A percentile compares a stretch with the other conserved stretches of the same genome.
Evolutionary conservation across 2,113 vertebrate species (phyloP).

Genomic region (Morone chrysops): DNA sequence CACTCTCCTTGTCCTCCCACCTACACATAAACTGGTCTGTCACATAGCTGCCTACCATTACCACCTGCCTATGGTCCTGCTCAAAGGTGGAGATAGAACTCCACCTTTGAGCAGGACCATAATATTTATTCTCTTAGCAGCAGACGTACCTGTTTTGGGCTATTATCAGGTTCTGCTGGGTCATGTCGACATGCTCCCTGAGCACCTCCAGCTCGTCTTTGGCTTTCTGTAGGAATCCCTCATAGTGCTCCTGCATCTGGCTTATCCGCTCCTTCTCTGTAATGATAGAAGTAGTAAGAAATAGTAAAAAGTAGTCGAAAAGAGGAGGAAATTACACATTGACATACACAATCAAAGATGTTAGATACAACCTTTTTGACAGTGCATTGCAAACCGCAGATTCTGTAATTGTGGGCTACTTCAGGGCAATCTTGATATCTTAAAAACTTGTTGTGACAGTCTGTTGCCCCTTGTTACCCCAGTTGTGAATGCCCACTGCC

Average conservation of each 20-base stretch:
- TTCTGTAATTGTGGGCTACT: conserved; percentile 1
- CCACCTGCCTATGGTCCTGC: not conserved
- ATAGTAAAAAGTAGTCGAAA: not conserved
- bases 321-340: not conserved
- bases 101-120: not conserved
- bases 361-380: not conserved
- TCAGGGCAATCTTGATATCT: conserved; percentile 43
- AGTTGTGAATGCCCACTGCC: conserved; percentile 53
- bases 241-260: conserved; percentile 84
- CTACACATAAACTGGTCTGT: conserved; percentile 43
- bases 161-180: conserved; percentile 75
- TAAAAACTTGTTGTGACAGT: conserved; percentile 68
- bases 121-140: not conserved
- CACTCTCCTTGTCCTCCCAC: conserved; percentile 76
- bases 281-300: not conserved
- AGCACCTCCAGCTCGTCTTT: conserved; percentile 82
- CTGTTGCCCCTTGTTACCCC: conserved; percentile 55
- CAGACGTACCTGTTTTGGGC: conserved; percentile 40
- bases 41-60: not conserved
- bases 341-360: not conserved
- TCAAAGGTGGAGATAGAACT: too few relatives aligned
- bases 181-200: conserved; percentile 67
- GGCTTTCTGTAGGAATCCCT: conserved; percentile 80
- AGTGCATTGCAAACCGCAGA: not conserved
- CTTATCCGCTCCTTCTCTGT: conserved; percentile 53